These are phyloP conservation scores for Pheosia gnoma DNA, from an alignment of 2,888 invertebrate species.

Conservation along the genomic window DNA sequence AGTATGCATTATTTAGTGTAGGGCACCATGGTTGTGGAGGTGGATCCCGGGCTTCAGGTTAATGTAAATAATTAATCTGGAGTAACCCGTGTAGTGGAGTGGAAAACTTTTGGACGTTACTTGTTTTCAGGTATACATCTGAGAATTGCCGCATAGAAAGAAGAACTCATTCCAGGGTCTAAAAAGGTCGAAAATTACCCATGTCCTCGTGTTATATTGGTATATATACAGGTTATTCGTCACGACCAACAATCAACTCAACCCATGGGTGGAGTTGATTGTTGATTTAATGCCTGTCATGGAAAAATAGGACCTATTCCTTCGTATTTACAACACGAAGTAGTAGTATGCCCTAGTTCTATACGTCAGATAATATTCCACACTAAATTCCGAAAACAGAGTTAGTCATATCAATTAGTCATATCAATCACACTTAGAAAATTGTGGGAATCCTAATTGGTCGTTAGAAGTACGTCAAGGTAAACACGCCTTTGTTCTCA, in stretches of 20 bases:
- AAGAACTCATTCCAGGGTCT: neutral
- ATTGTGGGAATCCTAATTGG: slow-evolving; percentile 21
- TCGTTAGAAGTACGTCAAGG: slow-evolving; percentile 27
- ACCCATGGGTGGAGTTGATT: no score
- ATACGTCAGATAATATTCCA: no score
- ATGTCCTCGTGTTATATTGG: no score
- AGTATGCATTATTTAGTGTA: neutral
- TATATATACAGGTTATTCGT: no score
- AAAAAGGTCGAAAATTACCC: no score
- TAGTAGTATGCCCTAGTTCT: no score
- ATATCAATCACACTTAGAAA: neutral
- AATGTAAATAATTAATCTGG: slow-evolving; percentile 2
- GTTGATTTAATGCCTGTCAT: no score
- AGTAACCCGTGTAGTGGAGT: neutral
- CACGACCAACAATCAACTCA: no score
- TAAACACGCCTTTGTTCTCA: neutral
- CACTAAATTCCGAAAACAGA: no score
- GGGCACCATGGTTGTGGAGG: neutral
- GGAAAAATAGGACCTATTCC: no score
- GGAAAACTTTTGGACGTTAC: neutral
- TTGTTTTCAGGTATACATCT: neutral
- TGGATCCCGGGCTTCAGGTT: neutral
- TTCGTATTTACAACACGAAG: no score
- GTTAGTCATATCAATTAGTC: neutral
- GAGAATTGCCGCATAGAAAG: neutral